Base-by-base conservation (phyloP, 2,113 vertebrate species). In the Erythrolamprus reginae region DNA sequence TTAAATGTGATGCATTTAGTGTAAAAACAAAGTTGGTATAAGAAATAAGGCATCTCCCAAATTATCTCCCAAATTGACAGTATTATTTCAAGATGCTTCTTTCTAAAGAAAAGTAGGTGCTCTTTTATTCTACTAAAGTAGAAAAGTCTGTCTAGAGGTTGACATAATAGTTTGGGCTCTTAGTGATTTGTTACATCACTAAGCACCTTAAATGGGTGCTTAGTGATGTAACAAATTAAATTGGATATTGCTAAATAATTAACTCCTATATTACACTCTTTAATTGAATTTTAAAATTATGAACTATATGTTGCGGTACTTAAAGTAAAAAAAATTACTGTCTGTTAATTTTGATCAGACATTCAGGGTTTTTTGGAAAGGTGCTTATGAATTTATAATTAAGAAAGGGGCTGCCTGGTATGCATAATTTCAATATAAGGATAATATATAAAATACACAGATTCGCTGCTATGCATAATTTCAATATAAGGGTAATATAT, bases 251-350 rank as follows among this genome's bases (percentile, higher is more conserved):
- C 90, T 93, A 87, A 89, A 89, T 96, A 96, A 94, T 94, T 92
- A 91, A 92, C 93, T 91, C 93, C 93, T 91, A 90, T 94, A 45
- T 95, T 95, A 94, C 95, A 93, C 96, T 93, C 6, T 84, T 84
- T 23, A 48, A 15, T 13, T 84, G 83, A 45, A 84, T 15, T 28
- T 84, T 50, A 28, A 48, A 50, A 51, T 50, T 48, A 86, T 38
- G 17, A 33, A n/a, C 84, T 51, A 50, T 33, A 52, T 33, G 17
- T 52, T 21, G 19, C 77, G 89, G 89, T 88, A 56, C 26, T 86
- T 90, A 58, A 88, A 84, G 33, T 58, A 58, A 87, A 90, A 94
- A 90, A 90, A 94, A 90, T 58, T 94, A 5, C 65, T 52, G 1
- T 52, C 12, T 55, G 50, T 91, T 58, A 93, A 91, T 91, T 92